Evolutionary conservation across 2,888 invertebrate genomes (phyloP).

Genomic region (Seira sanloemensis): DNA sequence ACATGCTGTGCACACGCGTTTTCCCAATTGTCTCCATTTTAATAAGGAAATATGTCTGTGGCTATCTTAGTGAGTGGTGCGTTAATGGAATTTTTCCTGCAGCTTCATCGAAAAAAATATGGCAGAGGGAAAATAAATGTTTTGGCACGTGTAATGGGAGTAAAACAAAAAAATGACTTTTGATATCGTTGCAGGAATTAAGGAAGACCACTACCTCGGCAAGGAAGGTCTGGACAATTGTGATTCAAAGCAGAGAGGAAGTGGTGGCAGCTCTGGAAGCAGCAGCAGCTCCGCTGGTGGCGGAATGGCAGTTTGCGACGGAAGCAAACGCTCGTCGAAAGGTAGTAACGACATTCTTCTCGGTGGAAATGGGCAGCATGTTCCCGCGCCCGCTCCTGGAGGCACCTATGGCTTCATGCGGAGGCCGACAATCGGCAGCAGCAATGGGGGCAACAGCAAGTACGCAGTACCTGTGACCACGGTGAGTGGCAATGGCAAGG

Average conservation of each 20-base stretch:
- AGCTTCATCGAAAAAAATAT: neutral
- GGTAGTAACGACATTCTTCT: neutral
- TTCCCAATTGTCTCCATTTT: neutral
- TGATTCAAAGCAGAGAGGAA: constrained; percentile 37
- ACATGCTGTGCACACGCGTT: neutral
- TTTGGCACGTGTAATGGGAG: constrained; percentile 45
- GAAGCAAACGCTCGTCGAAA: constrained; percentile 40
- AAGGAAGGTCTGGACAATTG: constrained; percentile 33
- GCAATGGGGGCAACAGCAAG: constrained; percentile 51
- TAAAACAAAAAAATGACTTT: no score
- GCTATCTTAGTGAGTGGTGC: neutral
- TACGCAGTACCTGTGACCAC: constrained; percentile 65
- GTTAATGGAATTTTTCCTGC: neutral
- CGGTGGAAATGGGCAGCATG: constrained; percentile 25
- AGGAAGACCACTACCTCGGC: constrained; percentile 70
- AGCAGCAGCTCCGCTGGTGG: constrained; percentile 56
- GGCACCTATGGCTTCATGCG: constrained; percentile 56
- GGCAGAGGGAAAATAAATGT: neutral
- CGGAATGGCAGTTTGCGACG: constrained; percentile 19
- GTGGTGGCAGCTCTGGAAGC: constrained; percentile 55
- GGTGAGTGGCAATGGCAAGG: constrained; percentile 60
- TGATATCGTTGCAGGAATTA: constrained; percentile 66
- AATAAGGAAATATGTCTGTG: constrained; percentile 12
- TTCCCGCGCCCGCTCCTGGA: constrained; percentile 38
- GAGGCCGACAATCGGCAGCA: constrained; percentile 26